phyloP scores from a whole-genome alignment of 2,888 invertebrate genomes.

The Endomychus coccineus region DNA sequence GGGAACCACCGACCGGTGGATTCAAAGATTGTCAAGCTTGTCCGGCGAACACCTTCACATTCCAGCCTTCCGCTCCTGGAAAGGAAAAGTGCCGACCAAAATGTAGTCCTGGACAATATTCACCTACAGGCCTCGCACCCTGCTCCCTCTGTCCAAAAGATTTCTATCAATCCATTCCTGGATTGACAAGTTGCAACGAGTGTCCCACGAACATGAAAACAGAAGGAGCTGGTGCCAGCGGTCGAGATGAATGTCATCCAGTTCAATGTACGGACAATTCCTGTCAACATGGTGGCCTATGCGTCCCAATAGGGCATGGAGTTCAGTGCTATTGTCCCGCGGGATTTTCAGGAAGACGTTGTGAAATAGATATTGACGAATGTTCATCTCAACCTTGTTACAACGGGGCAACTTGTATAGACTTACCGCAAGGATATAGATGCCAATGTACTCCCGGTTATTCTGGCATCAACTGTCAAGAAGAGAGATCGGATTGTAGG shows the following conservation, averaged over 20 bases:
- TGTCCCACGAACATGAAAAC: slow-evolving; percentile 90
- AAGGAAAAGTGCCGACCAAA: slow-evolving; percentile 78
- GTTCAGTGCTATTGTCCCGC: slow-evolving; percentile 91
- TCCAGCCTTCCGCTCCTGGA: slow-evolving; percentile 82
- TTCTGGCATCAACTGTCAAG: slow-evolving; percentile 90
- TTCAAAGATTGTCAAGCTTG: slow-evolving; percentile 92
- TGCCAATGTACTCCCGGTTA: slow-evolving; percentile 85
- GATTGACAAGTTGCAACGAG: slow-evolving; percentile 79
- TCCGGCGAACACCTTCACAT: slow-evolving; percentile 81
- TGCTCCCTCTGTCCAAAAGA: slow-evolving; percentile 89
- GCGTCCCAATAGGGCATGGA: slow-evolving; percentile 79
- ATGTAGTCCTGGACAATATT: slow-evolving; percentile 85
- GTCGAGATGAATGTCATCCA: slow-evolving; percentile 75
- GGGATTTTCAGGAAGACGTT: slow-evolving; percentile 86
- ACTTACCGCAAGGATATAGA: slow-evolving; percentile 85
- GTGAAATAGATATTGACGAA: slow-evolving; percentile 92
- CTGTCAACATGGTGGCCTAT: slow-evolving; percentile 87
- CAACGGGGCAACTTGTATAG: slow-evolving; percentile 86
- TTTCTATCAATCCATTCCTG: slow-evolving; percentile 81
- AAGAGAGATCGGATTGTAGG: slow-evolving; percentile 81
- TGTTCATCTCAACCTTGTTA: slow-evolving; percentile 91
- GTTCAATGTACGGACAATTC: slow-evolving; percentile 81
- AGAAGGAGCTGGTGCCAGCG: slow-evolving; percentile 43
- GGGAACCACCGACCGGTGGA: slow-evolving; percentile 81
- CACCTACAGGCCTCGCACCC: slow-evolving; percentile 86